Evolutionary conservation across 2,888 invertebrate species (phyloP), one percentile per base, ranked within the genome.

Genomic region (Campaea margaritaria): DNA sequence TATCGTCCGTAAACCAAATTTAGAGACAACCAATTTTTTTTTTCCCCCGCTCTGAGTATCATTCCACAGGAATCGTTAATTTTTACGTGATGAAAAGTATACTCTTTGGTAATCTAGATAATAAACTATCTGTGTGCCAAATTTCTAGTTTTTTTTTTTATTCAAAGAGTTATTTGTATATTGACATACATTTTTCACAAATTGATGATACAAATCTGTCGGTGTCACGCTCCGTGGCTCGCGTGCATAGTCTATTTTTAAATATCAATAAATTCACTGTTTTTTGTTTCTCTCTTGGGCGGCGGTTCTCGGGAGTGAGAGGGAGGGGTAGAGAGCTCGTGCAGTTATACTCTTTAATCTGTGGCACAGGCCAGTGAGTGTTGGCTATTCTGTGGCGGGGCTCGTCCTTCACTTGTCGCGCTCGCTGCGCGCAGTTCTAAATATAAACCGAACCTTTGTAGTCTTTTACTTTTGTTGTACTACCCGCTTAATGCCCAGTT

Each of bases 391-490:
- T 52, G 74, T 73, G 78, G 75, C 78, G 76, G 76, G n/a, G 72
- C 76, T 78, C 87, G 90, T 87, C 89, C 91, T 91, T 89, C 90
- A 86, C 81, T 86, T 85, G 88, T 85, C 86, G 85, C 73, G 77
- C 74, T 73, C 74, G 76, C 21, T 21, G 21, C 74, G 46, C 27
- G 51, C 53, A 16, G 47, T 61, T 64, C 62, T 61, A 65, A 50
- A 61, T 67, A 53, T 64, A 58, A 58, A 62, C 31, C 36, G 13
- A 36, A 34, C 42, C 47, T 51, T 50, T 54, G 54, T 59, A 47
- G 16, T 38, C 13, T 51, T 15, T 53, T 34, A 42, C 16, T 55
- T 46, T 21, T 56, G 49, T 55, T 54, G 46, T 49, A 27, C 36
- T 48, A 43, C 34, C 49, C 49, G 15, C 36, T 55, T 55, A 57